Conservation (phyloP, 2,888 invertebrate genomes). For the Phyto melanocephala region DNA sequence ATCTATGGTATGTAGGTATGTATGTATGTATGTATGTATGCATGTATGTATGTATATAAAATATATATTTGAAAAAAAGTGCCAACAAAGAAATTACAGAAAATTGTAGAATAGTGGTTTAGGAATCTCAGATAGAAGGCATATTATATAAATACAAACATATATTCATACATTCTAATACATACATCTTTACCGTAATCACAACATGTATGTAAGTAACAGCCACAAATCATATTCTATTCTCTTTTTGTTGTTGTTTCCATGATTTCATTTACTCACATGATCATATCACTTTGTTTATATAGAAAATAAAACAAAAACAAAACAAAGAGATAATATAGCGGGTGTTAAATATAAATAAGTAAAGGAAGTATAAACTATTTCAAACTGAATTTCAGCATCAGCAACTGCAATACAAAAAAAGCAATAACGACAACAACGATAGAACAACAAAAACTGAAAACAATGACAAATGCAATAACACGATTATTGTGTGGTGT, state of each 20-base stretch:
- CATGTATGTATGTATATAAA: too few species aligned
- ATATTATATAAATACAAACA: too few species aligned
- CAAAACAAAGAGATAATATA: not conserved
- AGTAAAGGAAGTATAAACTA: conserved; percentile 30
- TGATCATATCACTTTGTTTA: not conserved
- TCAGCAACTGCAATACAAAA: not conserved
- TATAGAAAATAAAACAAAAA: not conserved
- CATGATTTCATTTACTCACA: not conserved
- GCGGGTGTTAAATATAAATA: conserved; percentile 32
- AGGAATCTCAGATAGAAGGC: too few species aligned
- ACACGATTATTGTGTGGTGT: not conserved
- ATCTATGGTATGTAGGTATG: too few species aligned
- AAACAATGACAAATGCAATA: conserved; percentile 18
- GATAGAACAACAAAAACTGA: not conserved
- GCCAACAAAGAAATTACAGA: too few species aligned
- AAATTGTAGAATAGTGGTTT: too few species aligned
- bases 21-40: too few species aligned
- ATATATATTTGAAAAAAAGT: too few species aligned
- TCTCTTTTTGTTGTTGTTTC: not conserved
- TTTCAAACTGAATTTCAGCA: not conserved
- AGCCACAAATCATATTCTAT: not conserved
- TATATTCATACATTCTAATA: too few species aligned
- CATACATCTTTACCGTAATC: too few species aligned
- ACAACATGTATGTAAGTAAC: too few species aligned
- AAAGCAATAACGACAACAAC: not conserved